Base-by-base conservation (phyloP, 35 echinoderm and acorn worm genomes). In the Ophiothrix spiculata region DNA sequence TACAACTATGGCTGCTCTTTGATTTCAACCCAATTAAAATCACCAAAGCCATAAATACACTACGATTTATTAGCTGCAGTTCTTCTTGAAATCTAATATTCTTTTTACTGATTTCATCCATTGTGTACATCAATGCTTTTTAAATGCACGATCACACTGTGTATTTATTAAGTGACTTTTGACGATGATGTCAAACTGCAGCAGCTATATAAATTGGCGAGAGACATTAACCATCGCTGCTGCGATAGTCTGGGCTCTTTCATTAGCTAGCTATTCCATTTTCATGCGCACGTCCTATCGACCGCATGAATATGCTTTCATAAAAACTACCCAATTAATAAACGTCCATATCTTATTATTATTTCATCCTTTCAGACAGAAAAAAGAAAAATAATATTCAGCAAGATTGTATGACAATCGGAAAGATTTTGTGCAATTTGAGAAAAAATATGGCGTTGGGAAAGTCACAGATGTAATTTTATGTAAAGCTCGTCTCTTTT, bases 221-320 rank as follows among this genome's bases (percentile, higher is more conserved):
- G 29, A 69, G 60, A 69, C 60, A 69, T 69, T 69, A 25, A n/a
- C 60, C 21, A 21, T 21, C n/a, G n/a, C n/a, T n/a, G n/a, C 25
- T n/a, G 25, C 60, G 6, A 69, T 69, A n/a, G 60, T 69, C 60
- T 69, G 60, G 60, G 1, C 60, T 49, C 60, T 69, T 69, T 69
- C 29, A 25, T 69, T 2, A 69, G 17, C 29, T 4, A 6, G 60
- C 60, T n/a, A 12, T 69, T 69, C 10, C 60, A 69, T 69, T 69
- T 69, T 69, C 17, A 69, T 69, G 60, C 60, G 23, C 60, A 69
- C 60, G 60, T 69, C 60, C 60, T 69, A 69, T 69, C 25, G 60
- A 69, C 25, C 60, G 60, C 17, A 25, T 25, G 60, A 69, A 69
- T n/a, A 69, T 69, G 60, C 60, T 69, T 69, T 69, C n/a, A n/a